Evolutionary conservation across 92 coral and sea anemone species (phyloP), one percentile per base, ranked within the genome.

Genomic region (Palythoa grandis): DNA sequence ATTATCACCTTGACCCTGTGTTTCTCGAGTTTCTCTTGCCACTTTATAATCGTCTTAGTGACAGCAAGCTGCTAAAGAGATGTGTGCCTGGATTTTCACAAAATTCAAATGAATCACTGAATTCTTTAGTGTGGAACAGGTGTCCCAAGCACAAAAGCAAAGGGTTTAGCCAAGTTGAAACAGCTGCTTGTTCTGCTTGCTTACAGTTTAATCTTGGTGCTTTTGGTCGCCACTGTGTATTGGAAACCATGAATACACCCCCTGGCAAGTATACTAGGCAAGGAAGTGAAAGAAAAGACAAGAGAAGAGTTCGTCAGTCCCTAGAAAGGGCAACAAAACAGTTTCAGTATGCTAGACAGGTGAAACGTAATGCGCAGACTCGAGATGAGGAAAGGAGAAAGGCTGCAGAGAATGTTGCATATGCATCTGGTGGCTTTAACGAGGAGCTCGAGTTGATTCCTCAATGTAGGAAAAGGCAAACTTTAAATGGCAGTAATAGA

Each of bases 331-430:
- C 82, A 77, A 56, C 69, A 56, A 77, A 77, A 77, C 82, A 7
- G 50, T 54, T 57, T 77, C 69, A 54, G 22, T 14, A 77, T 77
- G 69, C 66, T 57, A 29, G 66, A 77, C 69, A 54, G 65, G 66
- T 77, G 3, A 77, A 77, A 77, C 23, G 69, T 10, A 56, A 77
- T 77, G 82, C 82, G 16, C 82, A 56, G 82, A 35, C 10, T 11
- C 66, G 70, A 56, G 68, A 77, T 29, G 82, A 77, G 82, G 82
- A 77, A 77, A 11, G 68, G 82, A 54, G 68, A 29, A 77, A 77
- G 23, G 11, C 4, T 73, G 77, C 57, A 16, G 77, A 73, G 29
- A 73, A 73, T 4, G 24, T 73, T 43, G 17, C 29, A 17, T 73
- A 73, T 73, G 77, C 57, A 6, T 0, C 29, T 73, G 77, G 77